Evolutionary conservation across 23 tunicate genomes (phyloP).

Genomic region (Trididemnum nubilum): DNA sequence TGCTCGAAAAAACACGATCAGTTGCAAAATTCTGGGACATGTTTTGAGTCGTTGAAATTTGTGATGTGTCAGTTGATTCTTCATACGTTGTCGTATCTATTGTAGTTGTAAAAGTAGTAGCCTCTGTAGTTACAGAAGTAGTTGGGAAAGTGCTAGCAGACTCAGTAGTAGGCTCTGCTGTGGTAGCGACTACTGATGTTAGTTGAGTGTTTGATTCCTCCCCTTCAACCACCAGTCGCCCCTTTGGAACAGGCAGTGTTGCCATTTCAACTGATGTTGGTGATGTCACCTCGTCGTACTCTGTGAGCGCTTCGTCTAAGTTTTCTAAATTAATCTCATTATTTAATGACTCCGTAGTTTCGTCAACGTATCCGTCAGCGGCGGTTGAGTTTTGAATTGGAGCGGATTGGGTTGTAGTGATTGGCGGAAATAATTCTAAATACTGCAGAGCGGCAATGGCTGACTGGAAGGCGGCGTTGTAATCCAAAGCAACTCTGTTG

Average conservation of each 20-base stretch:
- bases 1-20: too few relatives aligned
- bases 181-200: background rate
- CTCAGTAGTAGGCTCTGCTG: constrained; percentile 4
- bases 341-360: background rate
- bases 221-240: too few relatives aligned
- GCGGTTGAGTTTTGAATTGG: constrained; percentile 37
- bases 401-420: constrained; percentile 46
- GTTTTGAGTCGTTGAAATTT: too few relatives aligned
- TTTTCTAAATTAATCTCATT: background rate
- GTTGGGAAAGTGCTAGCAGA: background rate
- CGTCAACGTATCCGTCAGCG: background rate
- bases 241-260: background rate
- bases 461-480: constrained; percentile 94
- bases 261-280: background rate
- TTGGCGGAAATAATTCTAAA: constrained; percentile 67
- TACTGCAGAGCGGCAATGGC: constrained; percentile 79
- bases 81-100: background rate
- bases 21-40: too few relatives aligned
- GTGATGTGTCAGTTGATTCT: too few relatives aligned
- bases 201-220: background rate
- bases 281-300: too few relatives aligned
- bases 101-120: background rate
- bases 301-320: background rate
- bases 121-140: background rate
- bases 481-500: constrained; percentile 71